Evolutionary conservation across 2,888 invertebrate species (phyloP), one percentile per base, ranked within the genome.

Genomic region (Dastarcus helophoroides): DNA sequence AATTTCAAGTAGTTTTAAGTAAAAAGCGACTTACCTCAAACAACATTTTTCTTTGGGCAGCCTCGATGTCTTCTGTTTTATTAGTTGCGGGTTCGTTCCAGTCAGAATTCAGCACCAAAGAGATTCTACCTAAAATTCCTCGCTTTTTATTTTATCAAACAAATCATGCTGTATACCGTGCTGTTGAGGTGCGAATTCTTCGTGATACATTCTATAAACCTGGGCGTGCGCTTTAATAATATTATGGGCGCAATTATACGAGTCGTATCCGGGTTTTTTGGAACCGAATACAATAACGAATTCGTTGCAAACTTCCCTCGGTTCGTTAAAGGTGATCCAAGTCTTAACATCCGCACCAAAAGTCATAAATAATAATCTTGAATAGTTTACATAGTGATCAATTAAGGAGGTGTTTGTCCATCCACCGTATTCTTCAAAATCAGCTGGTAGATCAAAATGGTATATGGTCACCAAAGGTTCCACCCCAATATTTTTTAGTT

Each of bases 171-270:
- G 23, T 22, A 65, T 19, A 19, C 19, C 19, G 19, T 19, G 6
- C 49, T 7, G 19, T 19, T 19, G 7, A 7, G 19, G 19, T n/a
- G 54, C 60, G 44, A 68, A 80, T 42, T 70, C 60, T 22, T 63
- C 56, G 31, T 76, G 60, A 48, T 79, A 79, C 21, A 76, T 49
- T 27, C 67, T 65, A 47, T 74, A 82, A 2, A 67, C 73, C 31
- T 63, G 65, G 1, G 74, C 76, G 51, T 83, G 81, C 1, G 76
- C 72, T 34, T 72, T 56, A 11, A 83, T 52, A 31, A 73, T 56
- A 45, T 75, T 73, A 48, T 79, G 76, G 1, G 63, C 62, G 36
- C 75, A 77, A 27, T 69, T 50, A 53, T 81, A 81, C 28, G 70
- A 70, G 0, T 66, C 71, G 10, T 68, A 46, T 3, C 72, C 73